Percentiles rank a stretch among this genome's conserved stretches.
Conservation (phyloP, 2,888 invertebrate genomes). For the Sesamia inferens region DNA sequence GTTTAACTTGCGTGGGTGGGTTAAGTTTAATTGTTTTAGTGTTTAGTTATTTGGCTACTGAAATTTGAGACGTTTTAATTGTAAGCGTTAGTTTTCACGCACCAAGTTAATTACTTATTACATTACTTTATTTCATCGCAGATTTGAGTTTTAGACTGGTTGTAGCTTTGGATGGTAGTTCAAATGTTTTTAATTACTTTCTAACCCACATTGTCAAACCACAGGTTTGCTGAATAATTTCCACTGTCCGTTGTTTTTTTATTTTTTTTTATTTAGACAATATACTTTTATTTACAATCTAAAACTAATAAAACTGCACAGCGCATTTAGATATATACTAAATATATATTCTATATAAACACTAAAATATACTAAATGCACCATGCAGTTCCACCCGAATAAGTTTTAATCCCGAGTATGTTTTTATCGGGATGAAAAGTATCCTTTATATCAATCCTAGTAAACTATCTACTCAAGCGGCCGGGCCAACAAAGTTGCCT, state of each 20-base stretch:
- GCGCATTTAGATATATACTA: no score
- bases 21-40: conserved; percentile 40
- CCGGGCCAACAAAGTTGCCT: no score
- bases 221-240: not conserved
- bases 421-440: no score
- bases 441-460: no score
- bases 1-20: conserved; percentile 37
- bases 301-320: not conserved
- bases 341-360: no score
- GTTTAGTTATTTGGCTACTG: conserved; percentile 32
- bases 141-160: not conserved
- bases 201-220: not conserved
- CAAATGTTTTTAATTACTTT: no score
- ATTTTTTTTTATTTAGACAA: not conserved
- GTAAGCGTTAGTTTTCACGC: not conserved
- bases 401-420: no score
- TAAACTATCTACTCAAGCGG: no score
- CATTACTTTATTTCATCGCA: not conserved
- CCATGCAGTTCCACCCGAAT: no score
- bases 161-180: not conserved
- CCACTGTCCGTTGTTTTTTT: not conserved
- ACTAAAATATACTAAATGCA: no score
- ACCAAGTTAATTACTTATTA: not conserved
- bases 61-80: conserved; percentile 16
- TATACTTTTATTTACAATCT: not conserved